Base-by-base conservation (phyloP, 92 coral and sea anemone species). In the Zoanthus sansibaricus region DNA sequence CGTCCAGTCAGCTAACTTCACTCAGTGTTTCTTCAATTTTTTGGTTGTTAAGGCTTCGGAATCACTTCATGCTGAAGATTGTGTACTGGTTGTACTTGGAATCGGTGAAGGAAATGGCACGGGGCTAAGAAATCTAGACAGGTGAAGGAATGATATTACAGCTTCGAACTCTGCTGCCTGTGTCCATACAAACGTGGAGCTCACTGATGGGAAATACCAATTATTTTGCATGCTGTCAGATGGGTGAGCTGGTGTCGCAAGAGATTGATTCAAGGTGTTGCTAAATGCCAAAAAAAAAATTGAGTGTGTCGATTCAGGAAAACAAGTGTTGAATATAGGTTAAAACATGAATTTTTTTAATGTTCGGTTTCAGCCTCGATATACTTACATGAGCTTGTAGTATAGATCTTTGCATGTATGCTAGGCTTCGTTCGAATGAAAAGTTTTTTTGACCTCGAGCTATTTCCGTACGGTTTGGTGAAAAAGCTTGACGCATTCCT, bases 361-460 rank as follows among this genome's bases (percentile, higher is more conserved):
- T 70, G 74, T 31, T 70, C 16, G 74, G 74, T 70, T 70, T 70
- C 46, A 70, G 75, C 49, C 2, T 48, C 75, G 49, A 71, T 71
- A 71, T 33, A 33, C 75, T 71, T 71, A 71, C 18, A 32, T 71
- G 49, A 71, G 75, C 75, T 71, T 51, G 54, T 71, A 71, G 76
- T 71, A 49, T 71, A 71, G 76, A 71, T 71, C 76, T 37, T 71
- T 25, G 25, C 25, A 25, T 25, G 25, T 25, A 25, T 25, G 25
- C 25, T 25, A 25, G 25, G 25, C 25, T 25, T 25, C 25, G 25
- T 25, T 25, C 25, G 25, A 25, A 25, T 25, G 25, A 25, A 25
- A 25, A 83, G 75, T 13, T 83, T 62, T 82, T 68, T 71, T 44
- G 25, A 46, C 72, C 72, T 72, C 30, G 47, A 69, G 42, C 42